Base-by-base conservation (phyloP, 2,888 invertebrate species). In the Caenorhabditis macrosperma region DNA sequence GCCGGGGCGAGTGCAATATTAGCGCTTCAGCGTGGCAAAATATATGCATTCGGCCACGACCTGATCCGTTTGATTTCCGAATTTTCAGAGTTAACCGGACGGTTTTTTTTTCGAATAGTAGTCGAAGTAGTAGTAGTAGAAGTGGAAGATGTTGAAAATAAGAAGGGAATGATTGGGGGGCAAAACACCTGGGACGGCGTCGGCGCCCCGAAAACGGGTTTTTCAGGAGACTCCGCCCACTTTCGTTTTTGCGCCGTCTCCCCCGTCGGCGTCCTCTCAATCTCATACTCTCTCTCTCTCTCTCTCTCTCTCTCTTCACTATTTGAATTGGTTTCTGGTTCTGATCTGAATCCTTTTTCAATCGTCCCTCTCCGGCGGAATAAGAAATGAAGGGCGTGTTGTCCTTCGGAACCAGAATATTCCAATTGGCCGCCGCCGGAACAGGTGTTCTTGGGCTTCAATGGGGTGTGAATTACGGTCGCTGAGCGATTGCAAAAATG, bases 1-100 rank as follows among this genome's bases (percentile, higher is more conserved):
- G 78, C 78, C 78, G 72, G 78, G 78, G 78, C 66, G 67, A 78
- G 78, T 78, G 78, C 78, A 78, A 78, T 78, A 78, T 78, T 72
- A 26, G 61, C 78, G 30, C 35, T 48, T 28, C 9, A 1, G 12
- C 2, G 3, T 26, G n/a, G 24, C 55, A 54, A 55, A 76, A 76
- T 68, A 68, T 75, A 63, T 72, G 76, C 76, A 76, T 12, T 38
- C 50, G 57, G 68, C 74, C 74, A 75, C 9, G 74, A 55, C 74
- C 74, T 66, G 66, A 75, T 66, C 63, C 20, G 28, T 57, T 50
- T 30, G 24, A 48, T 12, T n/a, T 33, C 20, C 3, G 55, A 44
- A 35, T n/a, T 24, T n/a, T 17, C 46, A 17, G 20, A 50, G 12
- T 1, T 2, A 35, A 38, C 9, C n/a, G n/a, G n/a, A n/a, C n/a